These are phyloP conservation scores for Gonatopus flavifemur DNA, from an alignment of 1,140 invertebrate species.

Conservation along the genomic window DNA sequence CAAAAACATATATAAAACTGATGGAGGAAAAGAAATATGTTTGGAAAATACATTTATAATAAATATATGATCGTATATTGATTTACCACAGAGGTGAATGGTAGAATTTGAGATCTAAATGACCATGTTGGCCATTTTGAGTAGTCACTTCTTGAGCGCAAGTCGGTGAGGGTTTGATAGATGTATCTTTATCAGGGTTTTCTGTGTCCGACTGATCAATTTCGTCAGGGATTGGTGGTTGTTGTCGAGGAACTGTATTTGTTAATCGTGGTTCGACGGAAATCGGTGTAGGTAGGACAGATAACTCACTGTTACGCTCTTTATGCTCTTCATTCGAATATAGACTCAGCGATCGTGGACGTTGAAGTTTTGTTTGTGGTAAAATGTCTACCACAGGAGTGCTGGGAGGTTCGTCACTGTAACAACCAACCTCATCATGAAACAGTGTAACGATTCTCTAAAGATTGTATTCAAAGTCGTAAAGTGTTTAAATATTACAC, in stretches of 20 bases:
- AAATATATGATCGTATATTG: too few relatives aligned
- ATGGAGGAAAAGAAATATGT: too few relatives aligned
- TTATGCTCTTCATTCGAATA: conserved; percentile 49
- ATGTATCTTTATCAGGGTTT: conserved; percentile 25
- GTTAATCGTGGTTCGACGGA: too few relatives aligned
- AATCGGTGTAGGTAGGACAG: conserved; percentile 48
- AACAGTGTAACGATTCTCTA: too few relatives aligned
- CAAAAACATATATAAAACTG: too few relatives aligned
- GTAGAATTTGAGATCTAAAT: conserved; percentile 56
- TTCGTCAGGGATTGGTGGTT: conserved; percentile 24
- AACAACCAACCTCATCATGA: conserved; percentile 27
- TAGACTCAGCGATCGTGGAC: conserved; percentile 58
- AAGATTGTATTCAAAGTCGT: too few relatives aligned
- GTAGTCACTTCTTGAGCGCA: conserved; percentile 45
- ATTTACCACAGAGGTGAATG: conserved; percentile 56
- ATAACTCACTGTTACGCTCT: conserved; percentile 32
- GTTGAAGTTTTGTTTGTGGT: conserved; percentile 50
- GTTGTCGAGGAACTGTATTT: conserved; percentile 40
- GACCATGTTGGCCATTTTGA: conserved; percentile 34
- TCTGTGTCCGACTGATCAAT: conserved; percentile 12
- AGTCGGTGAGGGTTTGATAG: conserved; percentile 41
- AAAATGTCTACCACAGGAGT: too few relatives aligned
- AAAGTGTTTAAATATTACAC: too few relatives aligned
- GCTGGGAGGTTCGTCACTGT: conserved; percentile 21
- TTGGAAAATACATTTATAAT: too few relatives aligned